Conservation (phyloP, 2,797 vertebrate species). For the Aselliscus stoliczkanus region DNA sequence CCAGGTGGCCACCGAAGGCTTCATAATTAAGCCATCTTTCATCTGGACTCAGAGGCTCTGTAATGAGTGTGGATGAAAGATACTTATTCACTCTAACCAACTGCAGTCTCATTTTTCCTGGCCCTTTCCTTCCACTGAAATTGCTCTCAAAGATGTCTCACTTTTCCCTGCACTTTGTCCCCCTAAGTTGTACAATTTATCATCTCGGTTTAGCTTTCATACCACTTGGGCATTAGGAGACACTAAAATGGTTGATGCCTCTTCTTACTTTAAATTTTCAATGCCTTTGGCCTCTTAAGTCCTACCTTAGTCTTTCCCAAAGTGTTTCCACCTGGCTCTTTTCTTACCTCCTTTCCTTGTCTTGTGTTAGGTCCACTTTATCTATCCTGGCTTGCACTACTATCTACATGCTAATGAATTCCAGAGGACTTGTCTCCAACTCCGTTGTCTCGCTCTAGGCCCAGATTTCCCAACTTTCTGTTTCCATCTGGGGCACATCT, state of each 20-base stretch:
- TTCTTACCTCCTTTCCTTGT: neutral
- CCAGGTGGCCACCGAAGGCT: neutral
- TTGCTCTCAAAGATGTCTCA: neutral
- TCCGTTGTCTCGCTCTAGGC: neutral
- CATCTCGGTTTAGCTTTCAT: neutral
- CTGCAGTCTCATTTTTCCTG: neutral
- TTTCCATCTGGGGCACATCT: neutral
- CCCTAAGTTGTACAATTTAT: neutral
- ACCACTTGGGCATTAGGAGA: neutral
- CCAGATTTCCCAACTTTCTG: neutral
- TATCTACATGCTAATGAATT: neutral
- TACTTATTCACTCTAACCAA: neutral
- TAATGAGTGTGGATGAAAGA: neutral
- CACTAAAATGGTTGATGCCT: neutral
- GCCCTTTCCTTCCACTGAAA: neutral
- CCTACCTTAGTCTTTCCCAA: neutral
- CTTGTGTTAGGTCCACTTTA: neutral
- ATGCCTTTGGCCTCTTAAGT: neutral
- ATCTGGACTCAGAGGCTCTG: neutral
- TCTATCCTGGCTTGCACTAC: neutral
- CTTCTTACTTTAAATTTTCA: neutral
- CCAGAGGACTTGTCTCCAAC: neutral
- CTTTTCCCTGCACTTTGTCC: neutral
- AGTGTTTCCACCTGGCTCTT: neutral
- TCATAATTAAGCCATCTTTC: neutral